phyloP scores from a whole-genome alignment of 1,140 invertebrate genomes.

The Helicoverpa zea region DNA sequence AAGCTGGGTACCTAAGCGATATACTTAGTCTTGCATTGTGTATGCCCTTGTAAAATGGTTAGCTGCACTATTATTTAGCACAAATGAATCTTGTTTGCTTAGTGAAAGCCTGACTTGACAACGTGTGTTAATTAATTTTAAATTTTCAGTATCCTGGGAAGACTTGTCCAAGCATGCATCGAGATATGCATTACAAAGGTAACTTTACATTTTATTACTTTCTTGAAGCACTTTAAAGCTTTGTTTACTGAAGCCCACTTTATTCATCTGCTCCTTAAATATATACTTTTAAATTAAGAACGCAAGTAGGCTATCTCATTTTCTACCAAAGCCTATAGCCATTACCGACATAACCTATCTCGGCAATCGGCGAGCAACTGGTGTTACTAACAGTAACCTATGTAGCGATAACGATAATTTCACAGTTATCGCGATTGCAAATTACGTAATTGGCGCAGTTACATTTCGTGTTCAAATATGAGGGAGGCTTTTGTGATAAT shows the following conservation, averaged over 20 bases:
- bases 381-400: conserved; percentile 39
- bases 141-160: conserved; percentile 89
- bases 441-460: conserved; percentile 41
- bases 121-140: conserved; percentile 57
- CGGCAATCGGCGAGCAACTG: conserved; percentile 38
- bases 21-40: conserved; percentile 40
- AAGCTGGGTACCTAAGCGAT: conserved; percentile 47
- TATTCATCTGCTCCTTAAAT: background rate
- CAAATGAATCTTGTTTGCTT: conserved; percentile 31
- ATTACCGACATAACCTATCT: conserved; percentile 26
- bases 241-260: background rate
- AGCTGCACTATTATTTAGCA: conserved; percentile 35
- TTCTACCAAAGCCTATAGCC: conserved; percentile 14
- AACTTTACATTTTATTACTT: conserved; percentile 58
- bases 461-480: conserved; percentile 47
- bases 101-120: conserved; percentile 18
- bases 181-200: conserved; percentile 95
- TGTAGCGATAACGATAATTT: conserved; percentile 46
- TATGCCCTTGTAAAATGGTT: conserved; percentile 42
- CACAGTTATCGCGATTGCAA: conserved; percentile 47
- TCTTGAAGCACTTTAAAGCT: background rate
- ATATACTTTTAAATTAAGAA: background rate
- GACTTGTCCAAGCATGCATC: conserved; percentile 95
- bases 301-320: background rate
- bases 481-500: background rate